These are phyloP conservation scores for Celastrina argiolus DNA, from an alignment of 2,888 invertebrate species.

Conservation along the genomic window DNA sequence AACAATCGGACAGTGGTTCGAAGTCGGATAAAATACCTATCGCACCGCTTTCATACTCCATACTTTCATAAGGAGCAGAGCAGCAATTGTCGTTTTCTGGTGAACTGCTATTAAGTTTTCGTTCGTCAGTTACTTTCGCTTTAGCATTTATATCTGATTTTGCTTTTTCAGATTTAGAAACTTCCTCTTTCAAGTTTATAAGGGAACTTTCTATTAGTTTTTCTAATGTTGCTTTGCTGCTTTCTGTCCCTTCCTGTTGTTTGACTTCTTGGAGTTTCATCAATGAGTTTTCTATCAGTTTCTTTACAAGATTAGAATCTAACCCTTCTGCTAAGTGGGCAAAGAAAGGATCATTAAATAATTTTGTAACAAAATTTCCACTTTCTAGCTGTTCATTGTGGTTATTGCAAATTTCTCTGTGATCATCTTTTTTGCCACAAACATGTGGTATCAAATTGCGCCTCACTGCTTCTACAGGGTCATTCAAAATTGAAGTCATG, in stretches of 20 bases:
- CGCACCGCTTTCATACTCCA: constrained; percentile 82
- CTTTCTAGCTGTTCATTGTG: constrained; percentile 48
- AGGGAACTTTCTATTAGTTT: constrained; percentile 73
- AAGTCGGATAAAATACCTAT: constrained; percentile 73
- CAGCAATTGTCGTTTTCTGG: constrained; percentile 74
- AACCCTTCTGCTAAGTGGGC: constrained; percentile 80
- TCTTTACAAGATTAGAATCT: constrained; percentile 79
- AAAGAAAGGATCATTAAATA: constrained; percentile 81
- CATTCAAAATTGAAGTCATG: constrained; percentile 78
- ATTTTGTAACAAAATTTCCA: constrained; percentile 75
- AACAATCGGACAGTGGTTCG: constrained; percentile 82
- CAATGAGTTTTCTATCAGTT: constrained; percentile 82
- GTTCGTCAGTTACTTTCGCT: constrained; percentile 40
- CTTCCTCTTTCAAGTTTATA: constrained; percentile 62
- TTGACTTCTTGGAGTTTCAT: constrained; percentile 77
- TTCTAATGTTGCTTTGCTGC: constrained; percentile 66
- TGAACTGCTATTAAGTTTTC: constrained; percentile 42
- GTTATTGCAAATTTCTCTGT: constrained; percentile 33
- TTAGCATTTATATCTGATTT: constrained; percentile 43
- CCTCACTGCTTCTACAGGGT: constrained; percentile 87
- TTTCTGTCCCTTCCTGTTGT: constrained; percentile 65
- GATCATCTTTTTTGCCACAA: constrained; percentile 79
- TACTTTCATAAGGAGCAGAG: constrained; percentile 86
- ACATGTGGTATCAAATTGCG: constrained; percentile 87
- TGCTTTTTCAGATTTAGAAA: constrained; percentile 44